phyloP scores from a whole-genome alignment of 2,797 vertebrate genomes.

The Pipistrellus kuhlii region DNA sequence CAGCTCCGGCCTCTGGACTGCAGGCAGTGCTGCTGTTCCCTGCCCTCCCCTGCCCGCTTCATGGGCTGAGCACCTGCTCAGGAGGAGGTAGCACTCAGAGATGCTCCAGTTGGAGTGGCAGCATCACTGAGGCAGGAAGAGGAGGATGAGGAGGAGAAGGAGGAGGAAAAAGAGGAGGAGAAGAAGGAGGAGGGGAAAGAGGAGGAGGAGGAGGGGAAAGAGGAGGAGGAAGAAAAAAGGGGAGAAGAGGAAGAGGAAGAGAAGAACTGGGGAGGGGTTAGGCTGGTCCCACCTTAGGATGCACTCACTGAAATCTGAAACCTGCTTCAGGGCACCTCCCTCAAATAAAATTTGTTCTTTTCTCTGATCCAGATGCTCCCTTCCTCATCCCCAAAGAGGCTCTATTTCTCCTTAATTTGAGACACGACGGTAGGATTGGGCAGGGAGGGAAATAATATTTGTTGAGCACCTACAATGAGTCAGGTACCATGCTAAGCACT shows the following conservation, averaged over 20 bases:
- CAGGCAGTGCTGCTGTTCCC: neutral
- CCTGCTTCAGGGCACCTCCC: too few relatives aligned
- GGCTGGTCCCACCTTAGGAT: neutral
- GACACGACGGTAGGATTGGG: neutral
- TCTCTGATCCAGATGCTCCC: neutral
- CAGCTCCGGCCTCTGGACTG: conserved; percentile 43
- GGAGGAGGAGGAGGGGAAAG: neutral
- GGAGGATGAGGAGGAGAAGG: neutral
- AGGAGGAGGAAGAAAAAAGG: neutral
- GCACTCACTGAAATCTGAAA: neutral
- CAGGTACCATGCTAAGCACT: neutral
- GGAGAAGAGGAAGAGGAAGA: neutral
- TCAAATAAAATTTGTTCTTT: neutral
- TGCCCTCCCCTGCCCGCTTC: neutral
- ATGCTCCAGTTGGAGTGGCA: neutral
- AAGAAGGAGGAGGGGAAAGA: rapidly evolving
- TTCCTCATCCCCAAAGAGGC: neutral
- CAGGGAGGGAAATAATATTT: neutral
- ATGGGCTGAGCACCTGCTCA: neutral
- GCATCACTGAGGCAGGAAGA: neutral
- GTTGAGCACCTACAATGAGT: neutral
- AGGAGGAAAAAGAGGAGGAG: neutral
- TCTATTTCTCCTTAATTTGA: neutral
- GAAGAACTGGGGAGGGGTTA: neutral
- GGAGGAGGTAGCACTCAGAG: neutral